Percentiles rank a stretch among this genome's conserved stretches.
These are phyloP conservation scores for Plagodis pulveraria DNA, from an alignment of 2,888 invertebrate genomes.

Conservation along the genomic window DNA sequence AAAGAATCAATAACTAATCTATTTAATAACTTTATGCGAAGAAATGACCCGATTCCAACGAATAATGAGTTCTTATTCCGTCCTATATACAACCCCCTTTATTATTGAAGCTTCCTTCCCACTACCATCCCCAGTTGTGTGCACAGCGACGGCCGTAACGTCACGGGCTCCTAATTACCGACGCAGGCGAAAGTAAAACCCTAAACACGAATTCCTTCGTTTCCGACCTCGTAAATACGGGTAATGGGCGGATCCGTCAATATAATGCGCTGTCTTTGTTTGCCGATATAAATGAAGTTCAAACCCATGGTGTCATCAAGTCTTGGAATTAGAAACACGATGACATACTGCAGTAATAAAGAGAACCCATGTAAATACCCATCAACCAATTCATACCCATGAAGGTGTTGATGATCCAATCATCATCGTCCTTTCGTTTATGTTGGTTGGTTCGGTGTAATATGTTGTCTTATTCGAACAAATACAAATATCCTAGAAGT, in stretches of 20 bases:
- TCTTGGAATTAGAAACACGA: neutral
- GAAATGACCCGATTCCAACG: neutral
- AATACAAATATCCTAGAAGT: no score
- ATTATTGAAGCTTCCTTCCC: neutral
- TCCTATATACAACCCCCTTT: neutral
- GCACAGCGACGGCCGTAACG: neutral
- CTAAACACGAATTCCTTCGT: constrained; percentile 25
- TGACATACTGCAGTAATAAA: neutral
- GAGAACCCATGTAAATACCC: no score
- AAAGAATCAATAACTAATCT: no score
- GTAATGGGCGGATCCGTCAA: constrained; percentile 25
- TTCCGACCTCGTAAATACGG: constrained; percentile 26
- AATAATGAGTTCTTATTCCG: neutral
- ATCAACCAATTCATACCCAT: no score
- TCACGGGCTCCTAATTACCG: constrained; percentile 23
- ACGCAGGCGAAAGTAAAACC: constrained; percentile 27
- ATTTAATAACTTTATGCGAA: no score
- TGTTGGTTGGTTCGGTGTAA: no score
- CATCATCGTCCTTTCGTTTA: no score
- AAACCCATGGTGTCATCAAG: neutral
- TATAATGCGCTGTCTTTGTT: constrained; percentile 12
- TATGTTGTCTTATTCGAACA: no score
- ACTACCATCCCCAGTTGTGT: constrained; percentile 1
- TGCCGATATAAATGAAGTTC: constrained; percentile 6
- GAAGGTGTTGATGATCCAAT: no score